Conservation (phyloP, 2,113 vertebrate species). For the Crotalus helleri region DNA sequence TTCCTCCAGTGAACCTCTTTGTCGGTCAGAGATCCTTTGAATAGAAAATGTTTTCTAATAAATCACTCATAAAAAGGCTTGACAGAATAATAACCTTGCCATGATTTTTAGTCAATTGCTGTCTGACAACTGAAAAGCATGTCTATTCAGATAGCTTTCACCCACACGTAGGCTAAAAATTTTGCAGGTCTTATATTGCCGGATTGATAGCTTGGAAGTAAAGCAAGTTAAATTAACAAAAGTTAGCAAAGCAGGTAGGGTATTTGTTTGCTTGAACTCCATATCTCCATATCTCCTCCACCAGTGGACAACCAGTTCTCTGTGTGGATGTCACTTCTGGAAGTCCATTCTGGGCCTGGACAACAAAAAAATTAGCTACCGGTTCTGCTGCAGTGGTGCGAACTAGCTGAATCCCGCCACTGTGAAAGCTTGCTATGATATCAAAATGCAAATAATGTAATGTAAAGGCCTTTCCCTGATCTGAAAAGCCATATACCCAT, state of each 20-base stretch:
- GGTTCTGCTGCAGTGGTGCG: too few relatives aligned
- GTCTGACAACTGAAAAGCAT: slow-evolving; percentile 51
- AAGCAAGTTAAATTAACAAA: slow-evolving; percentile 37
- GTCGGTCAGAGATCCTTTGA: slow-evolving; percentile 36
- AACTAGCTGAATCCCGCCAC: too few relatives aligned
- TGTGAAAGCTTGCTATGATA: neutral
- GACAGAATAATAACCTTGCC: slow-evolving; percentile 50
- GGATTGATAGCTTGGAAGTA: slow-evolving; percentile 42
- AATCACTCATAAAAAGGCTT: slow-evolving; percentile 50
- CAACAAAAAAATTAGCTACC: too few relatives aligned
- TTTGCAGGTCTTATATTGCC: slow-evolving; percentile 24
- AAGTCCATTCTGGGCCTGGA: too few relatives aligned
- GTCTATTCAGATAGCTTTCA: slow-evolving; percentile 45
- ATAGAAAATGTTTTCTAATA: slow-evolving; percentile 41
- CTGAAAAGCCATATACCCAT: neutral
- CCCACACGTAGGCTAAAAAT: slow-evolving; percentile 49
- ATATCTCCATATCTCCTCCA: neutral
- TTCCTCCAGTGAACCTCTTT: slow-evolving; percentile 27
- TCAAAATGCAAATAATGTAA: neutral
- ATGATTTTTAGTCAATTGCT: slow-evolving; percentile 56
- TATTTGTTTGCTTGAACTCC: neutral
- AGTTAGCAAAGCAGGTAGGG: slow-evolving; percentile 26
- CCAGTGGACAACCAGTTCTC: too few relatives aligned
- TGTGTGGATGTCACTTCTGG: too few relatives aligned
- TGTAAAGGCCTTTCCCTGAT: neutral